These are phyloP conservation scores for Chromoteleia sp. DNA, from an alignment of 2,888 invertebrate genomes.

Conservation along the genomic window DNA sequence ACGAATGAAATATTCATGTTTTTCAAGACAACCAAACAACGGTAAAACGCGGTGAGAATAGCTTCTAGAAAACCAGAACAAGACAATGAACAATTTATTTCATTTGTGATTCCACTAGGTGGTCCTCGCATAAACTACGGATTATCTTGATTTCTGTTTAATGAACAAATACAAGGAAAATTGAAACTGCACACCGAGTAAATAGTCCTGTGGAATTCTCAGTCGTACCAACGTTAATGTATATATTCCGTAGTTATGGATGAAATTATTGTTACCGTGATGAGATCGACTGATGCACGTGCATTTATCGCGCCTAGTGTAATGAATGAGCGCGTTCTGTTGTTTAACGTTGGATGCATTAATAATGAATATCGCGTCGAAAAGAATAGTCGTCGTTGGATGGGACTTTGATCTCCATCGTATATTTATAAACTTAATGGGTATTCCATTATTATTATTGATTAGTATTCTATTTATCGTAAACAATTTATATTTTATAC, in stretches of 20 bases:
- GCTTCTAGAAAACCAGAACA: no score
- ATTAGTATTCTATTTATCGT: no score
- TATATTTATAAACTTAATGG: slow-evolving; percentile 15
- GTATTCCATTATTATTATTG: neutral
- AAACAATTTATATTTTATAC: neutral
- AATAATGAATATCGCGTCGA: slow-evolving; percentile 43
- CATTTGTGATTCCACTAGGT: no score
- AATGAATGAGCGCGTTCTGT: slow-evolving; percentile 31
- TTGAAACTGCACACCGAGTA: slow-evolving; percentile 18
- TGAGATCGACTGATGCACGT: slow-evolving; percentile 12
- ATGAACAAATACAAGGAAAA: slow-evolving; percentile 29
- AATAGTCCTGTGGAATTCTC: slow-evolving; percentile 3
- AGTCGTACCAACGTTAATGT: neutral
- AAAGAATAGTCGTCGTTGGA: slow-evolving; percentile 23
- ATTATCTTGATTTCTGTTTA: slow-evolving; percentile 24
- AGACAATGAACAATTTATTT: no score
- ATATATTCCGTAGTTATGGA: slow-evolving; percentile 12
- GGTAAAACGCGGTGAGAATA: no score
- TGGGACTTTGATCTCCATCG: slow-evolving; percentile 10
- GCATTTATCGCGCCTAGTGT: slow-evolving; percentile 37
- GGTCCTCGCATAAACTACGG: slow-evolving; percentile 3
- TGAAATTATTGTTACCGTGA: slow-evolving; percentile 30
- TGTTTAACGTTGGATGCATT: slow-evolving; percentile 39
- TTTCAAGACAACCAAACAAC: no score
- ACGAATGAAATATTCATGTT: no score